Percentiles rank a stretch among this genome's conserved stretches.
Conservation (phyloP, 2,888 invertebrate genomes). For the Macroteleia sp. region DNA sequence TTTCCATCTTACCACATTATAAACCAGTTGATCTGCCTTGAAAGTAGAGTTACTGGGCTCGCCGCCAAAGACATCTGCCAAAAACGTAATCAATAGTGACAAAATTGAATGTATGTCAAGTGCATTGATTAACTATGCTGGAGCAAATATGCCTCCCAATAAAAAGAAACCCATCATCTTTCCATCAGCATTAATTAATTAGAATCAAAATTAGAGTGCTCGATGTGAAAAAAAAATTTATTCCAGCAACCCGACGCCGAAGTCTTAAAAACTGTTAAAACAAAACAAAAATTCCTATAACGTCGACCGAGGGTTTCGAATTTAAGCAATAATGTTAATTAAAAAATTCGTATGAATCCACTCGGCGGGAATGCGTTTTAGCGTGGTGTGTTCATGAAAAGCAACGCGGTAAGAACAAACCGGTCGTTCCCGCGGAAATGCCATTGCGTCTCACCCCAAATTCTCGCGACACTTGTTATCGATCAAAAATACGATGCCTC, state of each 20-base stretch:
- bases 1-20: slow-evolving; percentile 46
- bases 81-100: slow-evolving; percentile 57
- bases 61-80: slow-evolving; percentile 52
- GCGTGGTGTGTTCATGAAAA: slow-evolving; percentile 11
- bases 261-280: too few relatives aligned
- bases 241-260: neutral
- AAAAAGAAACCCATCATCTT: neutral
- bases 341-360: slow-evolving; percentile 45
- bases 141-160: neutral
- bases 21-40: slow-evolving; percentile 61
- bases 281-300: slow-evolving; percentile 18
- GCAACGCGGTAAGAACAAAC: slow-evolving; percentile 33
- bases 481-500: slow-evolving; percentile 64
- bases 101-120: slow-evolving; percentile 58
- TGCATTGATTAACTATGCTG: slow-evolving; percentile 47
- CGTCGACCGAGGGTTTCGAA: neutral
- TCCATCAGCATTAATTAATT: slow-evolving; percentile 20
- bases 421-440: slow-evolving; percentile 35
- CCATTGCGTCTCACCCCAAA: slow-evolving; percentile 48
- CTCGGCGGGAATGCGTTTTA: slow-evolving; percentile 12
- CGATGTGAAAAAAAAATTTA: slow-evolving; percentile 14
- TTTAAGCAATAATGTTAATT: slow-evolving; percentile 52
- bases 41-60: slow-evolving; percentile 50
- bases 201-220: neutral
- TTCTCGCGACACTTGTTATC: slow-evolving; percentile 66